phyloP scores from a whole-genome alignment of 1,140 invertebrate genomes.

The Panagrolaimus sp. region DNA sequence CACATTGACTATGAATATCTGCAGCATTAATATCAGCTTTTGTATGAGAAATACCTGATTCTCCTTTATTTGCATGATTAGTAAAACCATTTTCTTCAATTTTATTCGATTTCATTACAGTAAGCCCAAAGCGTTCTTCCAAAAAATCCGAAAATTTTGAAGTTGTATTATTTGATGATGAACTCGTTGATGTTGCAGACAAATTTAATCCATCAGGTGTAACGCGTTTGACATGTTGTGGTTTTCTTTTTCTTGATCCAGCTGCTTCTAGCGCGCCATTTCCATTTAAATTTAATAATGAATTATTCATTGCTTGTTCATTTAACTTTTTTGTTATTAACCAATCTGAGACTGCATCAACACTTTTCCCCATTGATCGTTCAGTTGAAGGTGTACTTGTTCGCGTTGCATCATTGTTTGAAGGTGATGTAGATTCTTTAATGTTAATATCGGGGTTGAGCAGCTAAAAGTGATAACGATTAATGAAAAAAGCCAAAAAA shows the following conservation, averaged over 20 bases:
- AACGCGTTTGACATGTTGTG: conserved; percentile 6
- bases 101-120: background rate
- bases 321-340: background rate
- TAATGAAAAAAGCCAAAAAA: no score
- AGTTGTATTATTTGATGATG: background rate
- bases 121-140: conserved; percentile 1
- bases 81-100: background rate
- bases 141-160: conserved; percentile 1
- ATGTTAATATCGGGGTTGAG: no score
- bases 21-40: background rate
- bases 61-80: background rate
- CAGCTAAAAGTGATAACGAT: no score
- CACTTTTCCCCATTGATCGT: conserved; percentile 7
- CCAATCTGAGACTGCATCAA: conserved; percentile 10
- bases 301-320: background rate
- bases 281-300: background rate
- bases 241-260: conserved; percentile 2
- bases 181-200: background rate
- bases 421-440: background rate
- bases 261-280: background rate
- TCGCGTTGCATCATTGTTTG: background rate
- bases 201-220: background rate
- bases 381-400: conserved; percentile 10
- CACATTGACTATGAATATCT: background rate
- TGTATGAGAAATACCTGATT: background rate